Evolutionary conservation across 2,888 invertebrate species (phyloP).

Genomic region (Plagiodera versicolora): DNA sequence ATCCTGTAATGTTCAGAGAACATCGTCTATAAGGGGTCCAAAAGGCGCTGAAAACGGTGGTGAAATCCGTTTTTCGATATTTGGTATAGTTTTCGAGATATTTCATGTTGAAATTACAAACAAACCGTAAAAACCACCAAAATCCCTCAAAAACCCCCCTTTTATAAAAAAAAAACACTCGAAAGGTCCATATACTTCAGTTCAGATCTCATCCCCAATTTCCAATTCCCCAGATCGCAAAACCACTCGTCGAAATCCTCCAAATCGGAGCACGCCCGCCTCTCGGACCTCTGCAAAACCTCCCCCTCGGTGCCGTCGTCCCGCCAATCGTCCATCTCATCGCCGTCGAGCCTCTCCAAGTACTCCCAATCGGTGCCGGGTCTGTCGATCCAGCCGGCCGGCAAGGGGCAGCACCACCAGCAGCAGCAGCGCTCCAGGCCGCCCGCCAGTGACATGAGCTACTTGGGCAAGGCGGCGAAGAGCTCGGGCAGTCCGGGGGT

Average conservation of each 20-base stretch:
- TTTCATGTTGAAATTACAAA: no score
- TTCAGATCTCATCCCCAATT: no score
- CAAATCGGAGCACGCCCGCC: conserved; percentile 12
- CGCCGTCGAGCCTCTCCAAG: conserved; percentile 26
- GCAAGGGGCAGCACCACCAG: conserved; percentile 33
- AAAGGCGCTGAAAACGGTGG: no score
- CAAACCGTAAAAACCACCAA: no score
- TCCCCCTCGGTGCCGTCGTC: conserved; percentile 29
- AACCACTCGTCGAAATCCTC: conserved; percentile 29
- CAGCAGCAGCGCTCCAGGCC: conserved; percentile 8
- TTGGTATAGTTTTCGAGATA: no score
- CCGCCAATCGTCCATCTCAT: conserved; percentile 37
- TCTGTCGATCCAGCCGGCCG: conserved; percentile 48
- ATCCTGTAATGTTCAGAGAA: no score
- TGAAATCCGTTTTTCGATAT: no score
- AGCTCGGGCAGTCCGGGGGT: conserved; percentile 28
- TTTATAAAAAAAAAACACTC: no score
- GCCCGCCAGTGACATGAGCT: conserved; percentile 25
- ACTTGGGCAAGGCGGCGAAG: conserved; percentile 19
- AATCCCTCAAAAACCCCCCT: no score
- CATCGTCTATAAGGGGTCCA: no score
- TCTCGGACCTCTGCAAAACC: conserved; percentile 8
- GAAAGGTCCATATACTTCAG: no score
- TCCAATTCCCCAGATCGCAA: conserved; percentile 22
- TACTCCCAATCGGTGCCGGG: conserved; percentile 39